Conservation (phyloP, 2,113 vertebrate species). For the Hepsetus odoe region DNA sequence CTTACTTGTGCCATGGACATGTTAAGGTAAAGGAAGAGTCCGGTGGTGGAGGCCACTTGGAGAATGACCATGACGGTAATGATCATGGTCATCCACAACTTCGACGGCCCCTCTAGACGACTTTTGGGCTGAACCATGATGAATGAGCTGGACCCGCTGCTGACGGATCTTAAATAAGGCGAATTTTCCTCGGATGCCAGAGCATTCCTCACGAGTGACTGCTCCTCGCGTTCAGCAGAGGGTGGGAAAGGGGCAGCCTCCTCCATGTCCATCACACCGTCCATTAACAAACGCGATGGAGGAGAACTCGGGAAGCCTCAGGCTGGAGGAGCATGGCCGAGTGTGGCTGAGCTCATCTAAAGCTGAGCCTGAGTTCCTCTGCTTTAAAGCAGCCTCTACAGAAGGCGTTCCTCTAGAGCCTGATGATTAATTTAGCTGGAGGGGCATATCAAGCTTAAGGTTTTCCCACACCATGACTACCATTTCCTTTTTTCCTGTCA, state of each 20-base stretch:
- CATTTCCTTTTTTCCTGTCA: too few species aligned
- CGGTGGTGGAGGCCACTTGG: slow-evolving; percentile 57
- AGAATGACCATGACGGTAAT: slow-evolving; percentile 54
- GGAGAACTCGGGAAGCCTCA: not conserved
- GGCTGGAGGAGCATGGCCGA: not conserved
- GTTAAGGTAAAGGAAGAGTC: slow-evolving; percentile 59
- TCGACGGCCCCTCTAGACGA: slow-evolving; percentile 41
- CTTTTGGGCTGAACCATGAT: slow-evolving; percentile 52
- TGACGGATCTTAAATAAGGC: slow-evolving; percentile 48
- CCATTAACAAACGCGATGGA: not conserved
- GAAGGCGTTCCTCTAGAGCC: slow-evolving; percentile 2
- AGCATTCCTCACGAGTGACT: slow-evolving; percentile 42
- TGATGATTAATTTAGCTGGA: not conserved
- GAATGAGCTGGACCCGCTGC: slow-evolving; percentile 51
- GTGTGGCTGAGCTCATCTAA: slow-evolving; percentile 9
- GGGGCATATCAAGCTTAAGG: not conserved
- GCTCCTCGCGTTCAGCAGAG: slow-evolving; percentile 13
- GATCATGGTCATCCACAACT: slow-evolving; percentile 51
- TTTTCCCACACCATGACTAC: too few species aligned
- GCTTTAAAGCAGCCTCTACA: not conserved
- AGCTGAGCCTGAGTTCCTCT: not conserved
- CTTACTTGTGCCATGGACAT: slow-evolving; percentile 61
- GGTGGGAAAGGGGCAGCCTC: not conserved
- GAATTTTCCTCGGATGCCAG: slow-evolving; percentile 42
- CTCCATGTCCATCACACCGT: slow-evolving; percentile 27